These are phyloP conservation scores for Allacma fusca DNA, from an alignment of 2,888 invertebrate genomes.

Conservation along the genomic window DNA sequence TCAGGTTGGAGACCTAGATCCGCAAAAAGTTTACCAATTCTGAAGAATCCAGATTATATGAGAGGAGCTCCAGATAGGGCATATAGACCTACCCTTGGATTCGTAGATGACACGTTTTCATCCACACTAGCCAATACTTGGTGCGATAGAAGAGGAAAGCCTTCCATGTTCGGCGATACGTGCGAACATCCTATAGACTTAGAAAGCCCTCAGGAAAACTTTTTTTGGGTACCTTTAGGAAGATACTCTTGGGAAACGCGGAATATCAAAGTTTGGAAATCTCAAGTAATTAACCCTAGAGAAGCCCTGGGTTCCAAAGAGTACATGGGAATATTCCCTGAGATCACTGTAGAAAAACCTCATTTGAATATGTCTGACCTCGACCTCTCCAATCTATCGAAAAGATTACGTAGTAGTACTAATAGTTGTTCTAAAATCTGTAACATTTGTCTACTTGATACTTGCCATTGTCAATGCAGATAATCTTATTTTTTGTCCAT, in stretches of 20 bases:
- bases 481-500: background rate
- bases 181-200: slow-evolving; percentile 10
- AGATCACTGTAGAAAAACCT: slow-evolving; percentile 1
- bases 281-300: slow-evolving; percentile 2
- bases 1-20: no score
- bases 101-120: no score
- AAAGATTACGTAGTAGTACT: background rate
- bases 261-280: slow-evolving; percentile 33
- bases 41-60: no score
- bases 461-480: slow-evolving; percentile 8
- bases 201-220: slow-evolving; percentile 10
- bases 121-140: no score
- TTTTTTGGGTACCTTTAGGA: slow-evolving; percentile 39
- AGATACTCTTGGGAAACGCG: slow-evolving; percentile 39
- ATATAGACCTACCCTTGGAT: no score
- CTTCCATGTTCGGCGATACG: background rate
- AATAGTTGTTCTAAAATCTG: slow-evolving; percentile 1
- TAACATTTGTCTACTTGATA: background rate
- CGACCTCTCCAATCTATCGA: background rate
- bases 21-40: no score
- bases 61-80: no score
- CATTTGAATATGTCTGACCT: no score
- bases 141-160: background rate
- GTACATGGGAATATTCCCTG: slow-evolving; percentile 26
- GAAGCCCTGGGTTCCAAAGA: slow-evolving; percentile 20